phyloP scores from a whole-genome alignment of 2,113 vertebrate species.

The Siniperca chuatsi region DNA sequence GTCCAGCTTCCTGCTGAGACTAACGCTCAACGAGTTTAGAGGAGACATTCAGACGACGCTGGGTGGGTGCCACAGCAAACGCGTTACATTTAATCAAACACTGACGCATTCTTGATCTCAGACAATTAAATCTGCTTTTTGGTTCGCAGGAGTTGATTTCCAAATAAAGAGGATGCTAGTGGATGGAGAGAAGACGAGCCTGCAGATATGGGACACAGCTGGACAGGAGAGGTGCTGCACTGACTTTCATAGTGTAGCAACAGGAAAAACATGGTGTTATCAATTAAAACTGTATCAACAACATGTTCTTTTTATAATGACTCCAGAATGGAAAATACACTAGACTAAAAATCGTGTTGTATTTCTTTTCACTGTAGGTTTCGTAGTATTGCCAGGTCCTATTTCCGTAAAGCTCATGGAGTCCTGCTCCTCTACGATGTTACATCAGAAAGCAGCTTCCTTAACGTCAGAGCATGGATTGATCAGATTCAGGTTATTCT shows the following conservation, averaged over 20 bases:
- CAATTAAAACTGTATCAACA: not conserved
- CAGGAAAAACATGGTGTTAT: not conserved
- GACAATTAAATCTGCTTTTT: not conserved
- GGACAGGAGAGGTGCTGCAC: slow-evolving; percentile 82
- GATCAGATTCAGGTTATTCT: slow-evolving; percentile 83
- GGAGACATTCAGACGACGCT: slow-evolving; percentile 82
- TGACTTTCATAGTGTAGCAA: not conserved
- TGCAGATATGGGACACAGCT: slow-evolving; percentile 87
- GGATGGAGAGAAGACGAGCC: slow-evolving; percentile 80
- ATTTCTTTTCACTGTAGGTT: slow-evolving; percentile 71
- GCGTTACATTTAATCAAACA: not conserved
- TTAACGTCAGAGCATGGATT: slow-evolving; percentile 82
- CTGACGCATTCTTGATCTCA: not conserved
- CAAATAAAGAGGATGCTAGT: slow-evolving; percentile 87
- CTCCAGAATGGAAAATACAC: not conserved
- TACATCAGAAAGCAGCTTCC: slow-evolving; percentile 84
- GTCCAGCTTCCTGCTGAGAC: slow-evolving; percentile 84
- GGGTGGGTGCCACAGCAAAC: slow-evolving; percentile 61
- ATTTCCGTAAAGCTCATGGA: slow-evolving; percentile 84
- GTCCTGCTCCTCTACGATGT: slow-evolving; percentile 84
- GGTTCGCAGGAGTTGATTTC: slow-evolving; percentile 84
- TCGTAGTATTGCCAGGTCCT: slow-evolving; percentile 82
- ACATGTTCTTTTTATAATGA: not conserved
- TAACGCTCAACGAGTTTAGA: slow-evolving; percentile 83
- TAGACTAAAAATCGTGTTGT: not conserved